phyloP scores from a whole-genome alignment of 2,113 vertebrate species.

The Dromiciops gliroides region DNA sequence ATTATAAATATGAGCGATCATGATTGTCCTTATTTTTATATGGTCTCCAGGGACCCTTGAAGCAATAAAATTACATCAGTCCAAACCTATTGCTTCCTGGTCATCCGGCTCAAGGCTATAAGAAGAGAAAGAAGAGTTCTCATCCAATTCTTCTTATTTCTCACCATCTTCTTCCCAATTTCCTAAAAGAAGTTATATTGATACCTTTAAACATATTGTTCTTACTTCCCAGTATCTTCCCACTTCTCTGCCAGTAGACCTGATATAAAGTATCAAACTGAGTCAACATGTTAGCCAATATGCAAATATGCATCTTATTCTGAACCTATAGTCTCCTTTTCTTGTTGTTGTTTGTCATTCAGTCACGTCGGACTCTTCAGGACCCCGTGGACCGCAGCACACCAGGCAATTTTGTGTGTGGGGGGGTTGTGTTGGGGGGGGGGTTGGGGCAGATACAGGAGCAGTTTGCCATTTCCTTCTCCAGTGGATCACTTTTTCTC shows the following conservation, averaged over 20 bases:
- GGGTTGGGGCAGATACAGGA: no score
- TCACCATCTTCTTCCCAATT: not conserved
- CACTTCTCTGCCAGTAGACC: not conserved
- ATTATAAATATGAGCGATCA: not conserved
- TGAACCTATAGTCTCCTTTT: no score
- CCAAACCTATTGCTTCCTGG: not conserved
- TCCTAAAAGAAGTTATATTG: not conserved
- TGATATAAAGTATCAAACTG: not conserved
- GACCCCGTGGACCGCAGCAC: no score
- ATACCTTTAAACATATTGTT: not conserved
- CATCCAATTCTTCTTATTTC: not conserved
- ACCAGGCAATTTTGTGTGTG: no score
- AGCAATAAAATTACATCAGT: not conserved
- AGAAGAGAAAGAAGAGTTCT: not conserved
- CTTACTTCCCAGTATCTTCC: not conserved
- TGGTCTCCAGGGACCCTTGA: not conserved
- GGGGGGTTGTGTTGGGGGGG: no score
- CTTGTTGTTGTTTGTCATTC: no score
- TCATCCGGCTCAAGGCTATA: accelerated
- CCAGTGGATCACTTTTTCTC: no score
- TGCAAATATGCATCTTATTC: not conserved
- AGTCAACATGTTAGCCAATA: not conserved
- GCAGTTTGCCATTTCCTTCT: no score
- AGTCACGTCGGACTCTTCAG: no score
- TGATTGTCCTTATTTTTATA: not conserved